Evolutionary conservation across 1,140 invertebrate species (phyloP), one percentile per base, ranked within the genome.

Genomic region (Odontomachus brunneus): DNA sequence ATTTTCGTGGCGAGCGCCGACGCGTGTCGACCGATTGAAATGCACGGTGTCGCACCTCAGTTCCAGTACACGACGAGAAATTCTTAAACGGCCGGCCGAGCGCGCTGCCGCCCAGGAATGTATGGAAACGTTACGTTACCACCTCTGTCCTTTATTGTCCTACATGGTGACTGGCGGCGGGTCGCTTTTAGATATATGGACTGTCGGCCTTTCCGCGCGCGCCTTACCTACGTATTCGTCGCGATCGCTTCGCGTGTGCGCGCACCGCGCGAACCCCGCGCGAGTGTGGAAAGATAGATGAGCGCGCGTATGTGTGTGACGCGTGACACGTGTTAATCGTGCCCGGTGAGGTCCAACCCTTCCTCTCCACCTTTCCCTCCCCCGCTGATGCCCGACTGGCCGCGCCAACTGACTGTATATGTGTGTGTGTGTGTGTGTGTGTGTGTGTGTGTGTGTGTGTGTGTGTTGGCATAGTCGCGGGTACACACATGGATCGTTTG

Each of bases 301-400:
- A 88, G 86, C 84, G 80, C 48, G 73, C 24, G 59, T 82, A 84
- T 89, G 87, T 90, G 89, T 91, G 91, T 91, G 91, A 93, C 92
- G 89, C 89, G 91, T 91, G 91, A 92, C 92, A 91, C 92, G 91
- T 91, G 93, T 93, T 91, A 92, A 92, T 93, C 91, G 92, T 90
- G 89, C 89, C 85, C 87, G 87, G 51, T 87, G 89, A 85, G 88
- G 87, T 90, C 88, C 91, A 91, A 88, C 89, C 90, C 75, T 80
- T 55, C 75, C 22, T 44, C 65, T 22, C 51, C 51, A 29, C 33
- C 51, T 86, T 82, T 83, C 85, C 73, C 83, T 74, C 85, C 57
- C 67, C 67, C 83, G 81, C 83, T 44, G 26, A 26, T 57, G 57
- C 24, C 49, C 3, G 82, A 38, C 73, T 38, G 48, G 26, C 29